Conservation (phyloP, 2,797 vertebrate species). For the Squalus acanthias region DNA sequence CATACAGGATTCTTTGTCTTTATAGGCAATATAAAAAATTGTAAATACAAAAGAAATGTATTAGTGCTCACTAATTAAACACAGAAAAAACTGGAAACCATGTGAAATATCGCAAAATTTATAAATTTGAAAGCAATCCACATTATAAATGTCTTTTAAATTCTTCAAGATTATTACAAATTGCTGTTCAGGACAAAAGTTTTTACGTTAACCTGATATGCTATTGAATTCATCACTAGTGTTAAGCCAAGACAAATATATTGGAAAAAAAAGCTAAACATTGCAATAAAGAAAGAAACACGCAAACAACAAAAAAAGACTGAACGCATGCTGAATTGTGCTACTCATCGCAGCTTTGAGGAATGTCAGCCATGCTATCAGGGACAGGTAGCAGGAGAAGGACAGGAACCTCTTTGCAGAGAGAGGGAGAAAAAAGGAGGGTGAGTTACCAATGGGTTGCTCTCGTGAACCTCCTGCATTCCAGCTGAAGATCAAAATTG, state of each 20-base stretch:
- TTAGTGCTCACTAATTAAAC: slow-evolving; percentile 8
- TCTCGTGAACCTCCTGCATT: background rate
- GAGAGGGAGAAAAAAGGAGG: background rate
- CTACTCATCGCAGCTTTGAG: background rate
- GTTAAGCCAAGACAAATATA: background rate
- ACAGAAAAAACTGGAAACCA: background rate
- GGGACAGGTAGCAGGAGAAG: background rate
- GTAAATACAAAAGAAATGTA: background rate
- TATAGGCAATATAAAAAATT: background rate
- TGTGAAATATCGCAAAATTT: background rate
- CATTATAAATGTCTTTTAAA: background rate
- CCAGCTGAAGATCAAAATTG: background rate
- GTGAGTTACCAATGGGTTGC: background rate
- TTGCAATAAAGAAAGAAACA: background rate
- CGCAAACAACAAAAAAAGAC: background rate
- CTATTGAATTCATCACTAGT: background rate
- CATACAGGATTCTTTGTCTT: background rate
- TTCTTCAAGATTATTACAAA: background rate
- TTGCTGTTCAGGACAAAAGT: background rate
- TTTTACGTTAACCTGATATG: background rate
- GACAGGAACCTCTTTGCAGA: background rate
- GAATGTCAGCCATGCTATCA: background rate
- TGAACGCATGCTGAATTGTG: background rate
- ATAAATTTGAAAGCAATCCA: background rate
- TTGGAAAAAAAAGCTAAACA: background rate